Conservation (phyloP, 1,140 invertebrate genomes). For the Heliothis subflexa region DNA sequence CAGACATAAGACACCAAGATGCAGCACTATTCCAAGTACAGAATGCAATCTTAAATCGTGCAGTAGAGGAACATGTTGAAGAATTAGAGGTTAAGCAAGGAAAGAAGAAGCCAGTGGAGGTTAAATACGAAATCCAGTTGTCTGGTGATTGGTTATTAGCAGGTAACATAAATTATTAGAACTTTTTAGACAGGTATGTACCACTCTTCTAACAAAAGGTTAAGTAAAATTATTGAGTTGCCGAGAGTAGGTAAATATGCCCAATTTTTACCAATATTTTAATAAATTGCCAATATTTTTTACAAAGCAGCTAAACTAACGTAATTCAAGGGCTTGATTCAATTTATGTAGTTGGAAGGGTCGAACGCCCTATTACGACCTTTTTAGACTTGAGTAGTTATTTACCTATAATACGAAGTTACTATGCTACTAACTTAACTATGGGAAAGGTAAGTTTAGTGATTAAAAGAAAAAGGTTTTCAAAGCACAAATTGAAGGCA, state of each 20-base stretch:
- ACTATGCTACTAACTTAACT: too few relatives aligned
- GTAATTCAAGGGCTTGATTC: constrained; percentile 1
- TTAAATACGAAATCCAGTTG: constrained; percentile 63
- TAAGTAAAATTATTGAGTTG: too few relatives aligned
- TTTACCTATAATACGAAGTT: too few relatives aligned
- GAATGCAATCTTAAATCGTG: constrained; percentile 56
- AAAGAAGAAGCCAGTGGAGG: background rate
- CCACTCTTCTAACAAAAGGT: too few relatives aligned
- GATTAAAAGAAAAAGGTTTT: too few relatives aligned
- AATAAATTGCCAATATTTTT: constrained; percentile 4
- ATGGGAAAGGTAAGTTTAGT: too few relatives aligned
- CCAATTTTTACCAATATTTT: too few relatives aligned
- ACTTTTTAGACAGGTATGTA: too few relatives aligned
- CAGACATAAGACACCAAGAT: constrained; percentile 69
- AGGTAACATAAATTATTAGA: constrained; percentile 47
- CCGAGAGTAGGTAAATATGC: too few relatives aligned
- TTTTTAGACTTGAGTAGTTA: too few relatives aligned
- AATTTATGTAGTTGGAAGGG: constrained; percentile 3
- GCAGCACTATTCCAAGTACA: constrained; percentile 58
- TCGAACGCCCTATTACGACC: too few relatives aligned
- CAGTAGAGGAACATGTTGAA: constrained; percentile 22
- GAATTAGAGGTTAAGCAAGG: background rate
- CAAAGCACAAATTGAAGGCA: too few relatives aligned
- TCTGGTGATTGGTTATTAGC: constrained; percentile 61
- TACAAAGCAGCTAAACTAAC: background rate